Evolutionary conservation across 2,888 invertebrate species (phyloP), one percentile per base, ranked within the genome.

Genomic region (Thereva nobilitata): DNA sequence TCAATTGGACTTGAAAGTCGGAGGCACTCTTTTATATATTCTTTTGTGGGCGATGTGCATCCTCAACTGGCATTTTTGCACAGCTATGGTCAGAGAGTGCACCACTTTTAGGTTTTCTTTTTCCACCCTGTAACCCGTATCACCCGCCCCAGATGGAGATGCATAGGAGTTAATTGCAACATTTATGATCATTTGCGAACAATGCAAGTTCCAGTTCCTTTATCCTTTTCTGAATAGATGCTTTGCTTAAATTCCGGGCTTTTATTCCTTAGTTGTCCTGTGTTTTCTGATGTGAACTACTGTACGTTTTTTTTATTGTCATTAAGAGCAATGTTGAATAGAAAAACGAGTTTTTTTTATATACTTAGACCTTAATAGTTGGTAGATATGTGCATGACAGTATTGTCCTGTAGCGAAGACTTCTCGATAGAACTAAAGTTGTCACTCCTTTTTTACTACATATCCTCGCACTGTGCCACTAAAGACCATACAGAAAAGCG

Each of bases 101-200:
- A 55, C 41, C 59, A 41, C 47, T 47, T 23, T 47, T 45, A 38
- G 59, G 57, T 35, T 45, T n/a, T 40, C 45, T 45, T 44, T 42
- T 57, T 8, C 23, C 1, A 23, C 23, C 23, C 23, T 2, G n/a
- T 2, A 23, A 1, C 23, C 23, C 23, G 23, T 23, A 2, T 1
- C 23, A 23, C 23, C 23, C 1, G 23, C 23, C 42, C 9, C 34
- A 41, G 55, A 12, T 40, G 41, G 40, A 40, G 23, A 42, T 45
- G 57, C 35, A 45, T 47, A 47, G 52, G 42, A 63, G 63, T 63
- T 63, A 63, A 63, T 63, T 63, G 63, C 63, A 63, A 34, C 63
- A 52, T 63, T 63, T 63, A 63, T 53, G 52, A 52, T 41, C 63
- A 41, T 63, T 63, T 63, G 50, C 23, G 50, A 63, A 50, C 61